phyloP scores from a whole-genome alignment of 2,113 vertebrate species.

The Melanostigma gelatinosum region DNA sequence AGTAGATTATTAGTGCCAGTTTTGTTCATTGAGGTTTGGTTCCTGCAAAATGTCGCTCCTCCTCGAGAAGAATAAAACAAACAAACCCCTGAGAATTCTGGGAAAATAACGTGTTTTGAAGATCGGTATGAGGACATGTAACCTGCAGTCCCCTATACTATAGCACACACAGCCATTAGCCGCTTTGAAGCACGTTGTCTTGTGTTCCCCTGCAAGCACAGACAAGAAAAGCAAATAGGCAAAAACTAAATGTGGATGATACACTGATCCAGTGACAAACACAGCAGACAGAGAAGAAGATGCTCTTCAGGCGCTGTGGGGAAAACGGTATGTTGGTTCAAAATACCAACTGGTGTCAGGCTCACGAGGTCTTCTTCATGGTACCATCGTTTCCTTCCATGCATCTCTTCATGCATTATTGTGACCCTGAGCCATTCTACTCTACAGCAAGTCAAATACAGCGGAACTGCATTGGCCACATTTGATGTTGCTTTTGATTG shows the following conservation, averaged over 20 bases:
- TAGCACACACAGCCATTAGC: conserved; percentile 35
- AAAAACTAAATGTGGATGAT: not conserved
- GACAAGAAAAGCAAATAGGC: conserved; percentile 31
- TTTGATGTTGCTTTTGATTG: not conserved
- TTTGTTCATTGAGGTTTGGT: not conserved
- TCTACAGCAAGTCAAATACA: not conserved
- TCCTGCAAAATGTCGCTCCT: not conserved
- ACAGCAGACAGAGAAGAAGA: not conserved
- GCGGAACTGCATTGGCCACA: not conserved
- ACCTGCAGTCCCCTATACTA: not conserved
- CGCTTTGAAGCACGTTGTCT: conserved; percentile 17
- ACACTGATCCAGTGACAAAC: conserved; percentile 22
- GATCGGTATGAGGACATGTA: conserved; percentile 24
- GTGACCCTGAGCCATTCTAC: not conserved
- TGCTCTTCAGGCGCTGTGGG: not conserved
- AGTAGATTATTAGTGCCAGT: not conserved
- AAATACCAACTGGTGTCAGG: not conserved
- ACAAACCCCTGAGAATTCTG: not conserved
- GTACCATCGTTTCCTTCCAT: not conserved
- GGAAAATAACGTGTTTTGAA: conserved; percentile 32
- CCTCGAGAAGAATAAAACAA: not conserved
- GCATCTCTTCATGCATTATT: not conserved
- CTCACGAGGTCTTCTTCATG: not conserved
- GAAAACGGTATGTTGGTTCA: not conserved
- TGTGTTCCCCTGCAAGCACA: conserved; percentile 28